Conservation (phyloP, 2,797 vertebrate species). For the Neosalanx taihuensis region DNA sequence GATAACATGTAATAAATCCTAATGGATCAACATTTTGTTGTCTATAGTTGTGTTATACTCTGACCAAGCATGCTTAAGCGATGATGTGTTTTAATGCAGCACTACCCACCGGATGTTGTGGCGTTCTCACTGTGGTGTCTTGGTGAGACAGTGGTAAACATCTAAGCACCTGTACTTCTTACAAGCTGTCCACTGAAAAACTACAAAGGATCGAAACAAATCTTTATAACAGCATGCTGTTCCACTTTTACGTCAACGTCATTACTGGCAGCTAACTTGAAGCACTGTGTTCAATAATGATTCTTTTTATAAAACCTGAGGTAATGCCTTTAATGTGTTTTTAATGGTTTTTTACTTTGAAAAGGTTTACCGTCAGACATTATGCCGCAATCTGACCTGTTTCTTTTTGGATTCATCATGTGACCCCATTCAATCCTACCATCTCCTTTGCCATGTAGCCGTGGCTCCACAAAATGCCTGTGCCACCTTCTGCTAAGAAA, state of each 20-base stretch:
- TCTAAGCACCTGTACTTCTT: conserved; percentile 31
- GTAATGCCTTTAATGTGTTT: conserved; percentile 25
- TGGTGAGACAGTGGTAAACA: conserved; percentile 33
- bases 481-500: conserved; percentile 29
- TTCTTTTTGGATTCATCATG: conserved; percentile 15
- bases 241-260: conserved; percentile 20
- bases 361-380: not conserved
- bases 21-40: conserved; percentile 31
- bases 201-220: conserved; percentile 9
- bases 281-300: conserved; percentile 3
- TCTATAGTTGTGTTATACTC: conserved; percentile 22
- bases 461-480: conserved; percentile 14
- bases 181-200: conserved; percentile 7
- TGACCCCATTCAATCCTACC: conserved; percentile 2
- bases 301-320: conserved; percentile 23
- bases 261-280: conserved; percentile 26
- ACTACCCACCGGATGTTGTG: conserved; percentile 22
- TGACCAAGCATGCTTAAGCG: not conserved
- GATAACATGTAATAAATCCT: conserved; percentile 52
- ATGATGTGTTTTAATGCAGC: not conserved
- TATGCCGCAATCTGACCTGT: conserved; percentile 6
- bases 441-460: not conserved
- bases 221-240: conserved; percentile 19
- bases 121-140: conserved; percentile 21
- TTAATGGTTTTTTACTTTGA: conserved; percentile 12